Percentiles rank a stretch among this genome's conserved stretches.
Evolutionary conservation across 2,888 invertebrate species (phyloP).

Genomic region (Ichneumoninae sp.): DNA sequence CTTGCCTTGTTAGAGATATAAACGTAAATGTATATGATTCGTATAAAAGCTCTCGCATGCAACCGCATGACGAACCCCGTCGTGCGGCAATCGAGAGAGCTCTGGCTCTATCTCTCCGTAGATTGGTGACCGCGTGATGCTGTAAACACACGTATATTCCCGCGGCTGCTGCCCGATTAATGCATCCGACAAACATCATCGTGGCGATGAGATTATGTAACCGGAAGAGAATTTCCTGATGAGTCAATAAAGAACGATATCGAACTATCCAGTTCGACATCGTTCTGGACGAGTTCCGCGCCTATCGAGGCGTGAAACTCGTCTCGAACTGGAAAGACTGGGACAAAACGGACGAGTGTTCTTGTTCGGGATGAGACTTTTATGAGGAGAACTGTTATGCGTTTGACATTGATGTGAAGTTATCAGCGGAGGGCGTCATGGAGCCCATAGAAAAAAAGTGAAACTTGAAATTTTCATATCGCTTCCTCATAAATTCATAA

Average conservation of each 20-base stretch:
- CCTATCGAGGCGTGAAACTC: constrained; percentile 12
- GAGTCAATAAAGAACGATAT: constrained; percentile 63
- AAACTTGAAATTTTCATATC: too few relatives aligned
- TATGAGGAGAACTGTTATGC: too few relatives aligned
- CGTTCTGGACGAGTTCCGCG: too few relatives aligned
- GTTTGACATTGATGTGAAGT: too few relatives aligned
- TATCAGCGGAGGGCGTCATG: too few relatives aligned
- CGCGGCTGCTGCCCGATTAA: constrained; percentile 41
- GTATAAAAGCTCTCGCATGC: constrained; percentile 27
- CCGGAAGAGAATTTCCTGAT: constrained; percentile 70
- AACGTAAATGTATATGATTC: constrained; percentile 53
- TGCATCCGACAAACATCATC: constrained; percentile 52
- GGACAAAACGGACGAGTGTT: too few relatives aligned
- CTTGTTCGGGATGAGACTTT: too few relatives aligned
- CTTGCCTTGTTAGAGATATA: constrained; percentile 59
- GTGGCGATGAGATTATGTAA: constrained; percentile 63
- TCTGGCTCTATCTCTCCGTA: constrained; percentile 1
- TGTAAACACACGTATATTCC: constrained; percentile 3
- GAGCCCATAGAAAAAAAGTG: too few relatives aligned
- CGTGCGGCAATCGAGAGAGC: constrained; percentile 39
- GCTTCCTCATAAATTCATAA: too few relatives aligned
- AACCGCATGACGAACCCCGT: constrained; percentile 39
- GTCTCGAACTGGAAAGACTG: neutral
- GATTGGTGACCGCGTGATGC: constrained; percentile 40
- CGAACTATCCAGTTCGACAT: neutral